Percentiles rank a stretch among this genome's conserved stretches.
These are phyloP conservation scores for Hyposoter didymator DNA, from an alignment of 2,888 invertebrate genomes.

Conservation along the genomic window DNA sequence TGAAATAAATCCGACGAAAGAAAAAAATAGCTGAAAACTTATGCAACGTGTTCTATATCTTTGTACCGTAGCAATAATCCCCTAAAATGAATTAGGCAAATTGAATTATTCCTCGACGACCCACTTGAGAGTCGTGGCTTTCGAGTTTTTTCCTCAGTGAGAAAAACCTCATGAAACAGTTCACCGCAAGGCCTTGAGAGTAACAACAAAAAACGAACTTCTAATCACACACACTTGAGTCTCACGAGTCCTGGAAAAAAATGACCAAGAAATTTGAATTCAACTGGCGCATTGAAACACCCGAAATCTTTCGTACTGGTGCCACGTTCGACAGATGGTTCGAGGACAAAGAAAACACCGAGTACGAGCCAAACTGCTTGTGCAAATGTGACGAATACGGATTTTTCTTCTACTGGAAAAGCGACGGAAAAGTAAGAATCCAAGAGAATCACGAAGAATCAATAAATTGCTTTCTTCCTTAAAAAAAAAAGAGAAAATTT, in stretches of 20 bases:
- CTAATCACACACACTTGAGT: background rate
- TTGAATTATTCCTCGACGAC: conserved; percentile 73
- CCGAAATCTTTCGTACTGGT: conserved; percentile 86
- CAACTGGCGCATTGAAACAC: conserved; percentile 88
- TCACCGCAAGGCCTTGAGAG: conserved; percentile 19
- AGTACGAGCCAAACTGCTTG: conserved; percentile 85
- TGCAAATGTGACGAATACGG: conserved; percentile 88
- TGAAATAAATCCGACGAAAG: background rate
- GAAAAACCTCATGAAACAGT: conserved; percentile 35
- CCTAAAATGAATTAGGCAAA: conserved; percentile 79
- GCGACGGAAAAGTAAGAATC: conserved; percentile 85
- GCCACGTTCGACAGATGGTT: conserved; percentile 88
- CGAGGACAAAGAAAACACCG: conserved; percentile 87
- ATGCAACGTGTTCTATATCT: conserved; percentile 7
- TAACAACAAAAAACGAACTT: conserved; percentile 31
- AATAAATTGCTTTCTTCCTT: background rate
- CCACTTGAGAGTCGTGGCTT: conserved; percentile 35
- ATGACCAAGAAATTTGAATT: conserved; percentile 90
- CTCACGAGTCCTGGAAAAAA: conserved; percentile 46
- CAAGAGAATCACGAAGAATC: background rate
- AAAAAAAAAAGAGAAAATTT: background rate
- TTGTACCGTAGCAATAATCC: conserved; percentile 69
- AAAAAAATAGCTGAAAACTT: background rate
- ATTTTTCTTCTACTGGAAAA: conserved; percentile 89
- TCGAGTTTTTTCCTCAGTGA: conserved; percentile 47